Evolutionary conservation across 2,797 vertebrate genomes (phyloP), one percentile per base, ranked within the genome.

Genomic region (Prunella strophiata): DNA sequence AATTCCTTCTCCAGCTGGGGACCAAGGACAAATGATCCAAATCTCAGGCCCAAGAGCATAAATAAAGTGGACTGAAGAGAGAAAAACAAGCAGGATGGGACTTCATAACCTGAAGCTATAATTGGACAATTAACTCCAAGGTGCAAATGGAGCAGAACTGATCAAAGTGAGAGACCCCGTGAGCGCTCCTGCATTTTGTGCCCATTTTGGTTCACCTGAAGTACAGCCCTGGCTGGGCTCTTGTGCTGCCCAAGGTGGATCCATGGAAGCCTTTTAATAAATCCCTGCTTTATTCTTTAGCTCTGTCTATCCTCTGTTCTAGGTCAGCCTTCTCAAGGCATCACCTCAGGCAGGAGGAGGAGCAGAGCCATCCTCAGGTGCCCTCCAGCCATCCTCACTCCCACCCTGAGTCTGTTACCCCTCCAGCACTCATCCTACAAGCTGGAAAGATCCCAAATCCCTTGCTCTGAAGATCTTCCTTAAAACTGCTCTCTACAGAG

Each of bases 71-170:
- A 0, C 25, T 59, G 57, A 0, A 27, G 57, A 59, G 25, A 38
- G 34, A 13, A 38, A 38, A 38, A 27, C 55, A 34, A 58, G n/a
- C 2, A 58, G 34, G 34, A 27, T 38, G 34, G 57, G 34, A 59
- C 34, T 59, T 0, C 55, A 16, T 6, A 0, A 0, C 0, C n/a
- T 59, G 2, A 9, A 59, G 16, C 57, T 59, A 16, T 0, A 59
- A 27, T 1, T 2, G 57, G 16, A 59, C 57, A 59, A 27, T 38
- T 0, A 38, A 27, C 34, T 27, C 5, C 16, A 59, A 59, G 0
- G 3, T 27, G 5, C 17, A 27, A 59, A 27, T 38, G 17, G 17
- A 59, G 17, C 58, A 59, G 57, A 38, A 10, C 17, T 27, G 1
- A 27, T 14, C 0, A 13, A 2, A 59, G 12, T 27, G 58, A 13